Evolutionary conservation across 2,797 vertebrate genomes (phyloP).

Genomic region (Brachyalestes nurse): DNA sequence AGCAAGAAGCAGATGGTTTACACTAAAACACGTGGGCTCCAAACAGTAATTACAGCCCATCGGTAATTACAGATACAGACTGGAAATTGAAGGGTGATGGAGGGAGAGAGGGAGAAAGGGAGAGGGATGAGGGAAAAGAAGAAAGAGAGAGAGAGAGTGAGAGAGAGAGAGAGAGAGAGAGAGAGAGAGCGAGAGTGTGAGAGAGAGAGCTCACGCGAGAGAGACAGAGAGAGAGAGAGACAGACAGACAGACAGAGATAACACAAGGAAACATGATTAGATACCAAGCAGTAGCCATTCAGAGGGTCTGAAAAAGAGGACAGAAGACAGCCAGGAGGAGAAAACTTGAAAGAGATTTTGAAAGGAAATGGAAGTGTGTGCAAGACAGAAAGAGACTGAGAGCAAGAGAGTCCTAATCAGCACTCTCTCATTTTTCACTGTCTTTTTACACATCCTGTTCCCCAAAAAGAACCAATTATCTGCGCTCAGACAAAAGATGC

Average conservation of each 20-base stretch:
- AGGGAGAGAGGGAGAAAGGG: neutral
- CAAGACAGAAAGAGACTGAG: neutral
- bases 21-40: neutral
- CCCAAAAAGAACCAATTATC: conserved; percentile 29
- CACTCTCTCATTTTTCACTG: neutral
- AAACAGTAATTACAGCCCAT: neutral
- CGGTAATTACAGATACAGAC: neutral
- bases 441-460: neutral
- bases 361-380: neutral
- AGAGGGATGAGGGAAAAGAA: neutral
- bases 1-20: neutral
- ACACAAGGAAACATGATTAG: no score
- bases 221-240: neutral
- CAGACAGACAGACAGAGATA: conserved; percentile 8
- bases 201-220: neutral
- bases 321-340: neutral
- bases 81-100: no score
- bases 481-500: conserved; percentile 31
- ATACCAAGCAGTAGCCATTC: no score
- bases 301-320: neutral
- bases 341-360: neutral
- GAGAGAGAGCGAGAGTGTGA: neutral
- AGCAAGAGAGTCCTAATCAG: conserved; percentile 26
- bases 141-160: neutral
- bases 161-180: neutral